A percentile compares a stretch with the other conserved stretches of the same genome.
phyloP scores from a whole-genome alignment of 1,140 invertebrate species.

The Microplitis demolitor region DNA sequence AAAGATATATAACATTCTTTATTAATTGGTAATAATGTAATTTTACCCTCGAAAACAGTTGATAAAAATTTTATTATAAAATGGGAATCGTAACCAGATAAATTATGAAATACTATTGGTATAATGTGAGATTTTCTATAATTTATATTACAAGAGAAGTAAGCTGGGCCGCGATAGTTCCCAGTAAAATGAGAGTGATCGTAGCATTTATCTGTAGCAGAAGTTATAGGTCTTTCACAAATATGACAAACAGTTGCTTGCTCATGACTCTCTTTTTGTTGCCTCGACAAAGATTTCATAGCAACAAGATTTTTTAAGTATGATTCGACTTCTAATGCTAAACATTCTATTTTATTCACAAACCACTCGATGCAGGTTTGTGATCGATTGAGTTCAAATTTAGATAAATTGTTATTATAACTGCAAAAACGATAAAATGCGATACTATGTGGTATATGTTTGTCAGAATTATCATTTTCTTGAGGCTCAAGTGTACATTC shows the following conservation, averaged over 20 bases:
- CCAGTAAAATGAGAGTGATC: slow-evolving; percentile 51
- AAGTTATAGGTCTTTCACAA: slow-evolving; percentile 31
- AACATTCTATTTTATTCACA: slow-evolving; percentile 31
- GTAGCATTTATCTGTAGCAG: slow-evolving; percentile 29
- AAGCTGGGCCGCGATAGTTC: slow-evolving; percentile 45
- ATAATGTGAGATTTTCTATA: slow-evolving; percentile 32
- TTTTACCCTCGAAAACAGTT: slow-evolving; percentile 10
- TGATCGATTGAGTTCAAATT: slow-evolving; percentile 9
- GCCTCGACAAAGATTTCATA: slow-evolving; percentile 12
- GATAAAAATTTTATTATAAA: slow-evolving; percentile 34
- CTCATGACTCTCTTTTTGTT: slow-evolving; percentile 6
- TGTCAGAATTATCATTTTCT: no score
- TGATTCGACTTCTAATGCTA: slow-evolving; percentile 12
- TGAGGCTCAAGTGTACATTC: no score
- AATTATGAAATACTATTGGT: slow-evolving; percentile 31
- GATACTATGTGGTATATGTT: no score
- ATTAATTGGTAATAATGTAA: slow-evolving; percentile 33
- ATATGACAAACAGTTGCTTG: slow-evolving; percentile 28
- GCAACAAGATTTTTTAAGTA: neutral
- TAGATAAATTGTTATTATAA: slow-evolving; percentile 19
- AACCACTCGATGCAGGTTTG: slow-evolving; percentile 39
- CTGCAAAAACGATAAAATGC: no score
- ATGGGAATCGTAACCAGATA: slow-evolving; percentile 30
- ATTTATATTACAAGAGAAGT: slow-evolving; percentile 49
- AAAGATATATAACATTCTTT: no score